Conservation (phyloP, 2,797 vertebrate species). For the Lycodopsis pacificus region DNA sequence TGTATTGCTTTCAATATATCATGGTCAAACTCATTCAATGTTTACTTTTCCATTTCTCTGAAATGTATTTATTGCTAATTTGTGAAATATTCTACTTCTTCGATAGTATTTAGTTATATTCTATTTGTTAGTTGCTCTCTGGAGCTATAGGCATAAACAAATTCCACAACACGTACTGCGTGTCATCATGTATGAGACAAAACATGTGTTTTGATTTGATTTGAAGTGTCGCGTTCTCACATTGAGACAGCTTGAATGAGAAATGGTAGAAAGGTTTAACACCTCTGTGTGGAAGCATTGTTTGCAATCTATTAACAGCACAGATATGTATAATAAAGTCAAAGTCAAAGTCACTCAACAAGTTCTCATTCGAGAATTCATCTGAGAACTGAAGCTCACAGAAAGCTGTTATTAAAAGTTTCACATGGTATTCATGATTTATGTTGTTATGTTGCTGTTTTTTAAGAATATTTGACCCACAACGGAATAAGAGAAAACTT, state of each 20-base stretch:
- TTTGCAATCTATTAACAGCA: not conserved
- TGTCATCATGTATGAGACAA: not conserved
- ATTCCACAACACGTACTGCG: too few relatives aligned
- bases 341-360: too few relatives aligned
- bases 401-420: not conserved
- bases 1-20: not conserved
- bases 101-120: not conserved
- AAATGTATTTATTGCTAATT: not conserved
- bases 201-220: not conserved
- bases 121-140: not conserved
- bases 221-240: not conserved
- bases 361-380: not conserved
- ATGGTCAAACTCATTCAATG: not conserved
- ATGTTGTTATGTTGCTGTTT: constrained; percentile 1
- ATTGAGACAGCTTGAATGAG: not conserved
- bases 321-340: not conserved
- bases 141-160: not conserved
- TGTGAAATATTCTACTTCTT: not conserved
- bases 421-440: not conserved
- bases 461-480: not conserved
- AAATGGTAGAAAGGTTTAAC: not conserved
- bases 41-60: not conserved
- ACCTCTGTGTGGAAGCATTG: not conserved
- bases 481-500: not conserved
- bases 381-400: not conserved